Percentiles rank a stretch among this genome's conserved stretches.
Evolutionary conservation across 2,888 invertebrate species (phyloP).

Genomic region (Chrysolina haemoptera): DNA sequence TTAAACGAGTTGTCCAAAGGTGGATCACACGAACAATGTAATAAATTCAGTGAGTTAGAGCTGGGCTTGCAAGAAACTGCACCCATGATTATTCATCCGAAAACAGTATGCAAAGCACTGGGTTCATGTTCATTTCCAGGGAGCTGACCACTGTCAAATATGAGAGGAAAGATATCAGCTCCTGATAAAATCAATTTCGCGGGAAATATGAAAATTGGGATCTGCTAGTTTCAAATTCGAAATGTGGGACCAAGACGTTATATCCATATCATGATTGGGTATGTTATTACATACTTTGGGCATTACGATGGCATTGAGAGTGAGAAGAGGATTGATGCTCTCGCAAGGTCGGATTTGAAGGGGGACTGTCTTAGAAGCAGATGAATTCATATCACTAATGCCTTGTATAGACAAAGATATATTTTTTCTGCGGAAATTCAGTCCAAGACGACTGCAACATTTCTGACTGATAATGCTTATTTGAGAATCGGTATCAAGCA

Average conservation of each 20-base stretch:
- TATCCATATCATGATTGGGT: background rate
- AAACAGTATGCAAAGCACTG: background rate
- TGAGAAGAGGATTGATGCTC: background rate
- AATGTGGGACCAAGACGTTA: background rate
- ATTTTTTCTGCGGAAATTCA: background rate
- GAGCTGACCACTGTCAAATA: background rate
- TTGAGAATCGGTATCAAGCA: background rate
- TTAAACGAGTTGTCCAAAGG: background rate
- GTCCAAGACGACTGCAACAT: background rate
- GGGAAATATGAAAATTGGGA: background rate
- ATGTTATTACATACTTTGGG: constrained; percentile 3
- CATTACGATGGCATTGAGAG: background rate
- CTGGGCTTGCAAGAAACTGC: background rate
- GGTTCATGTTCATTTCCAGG: background rate
- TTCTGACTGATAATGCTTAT: background rate
- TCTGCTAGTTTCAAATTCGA: background rate
- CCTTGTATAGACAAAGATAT: background rate
- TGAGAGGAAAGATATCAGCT: background rate
- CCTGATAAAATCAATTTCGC: background rate
- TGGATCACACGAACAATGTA: background rate
- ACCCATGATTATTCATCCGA: background rate
- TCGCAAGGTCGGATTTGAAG: background rate
- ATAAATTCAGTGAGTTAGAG: background rate
- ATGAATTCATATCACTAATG: background rate
- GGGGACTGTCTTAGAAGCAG: background rate